Evolutionary conservation across 1,140 invertebrate species (phyloP), one percentile per base, ranked within the genome.

Genomic region (Drosophila pruinosa): DNA sequence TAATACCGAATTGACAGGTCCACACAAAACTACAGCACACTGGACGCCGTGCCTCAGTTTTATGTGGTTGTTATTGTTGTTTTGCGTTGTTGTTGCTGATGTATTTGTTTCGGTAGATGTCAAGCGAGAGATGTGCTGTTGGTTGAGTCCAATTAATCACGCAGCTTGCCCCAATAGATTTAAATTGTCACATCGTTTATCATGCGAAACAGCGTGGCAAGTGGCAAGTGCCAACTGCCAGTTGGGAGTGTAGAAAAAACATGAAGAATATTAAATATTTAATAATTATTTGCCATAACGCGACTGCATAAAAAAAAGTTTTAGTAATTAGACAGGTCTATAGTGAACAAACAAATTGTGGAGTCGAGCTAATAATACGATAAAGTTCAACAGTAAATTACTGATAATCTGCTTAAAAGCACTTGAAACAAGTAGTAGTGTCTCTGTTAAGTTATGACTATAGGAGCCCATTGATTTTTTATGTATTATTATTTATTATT

Each of bases 101-200:
- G 47, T 57, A 83, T 85, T 79, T 72, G 48, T 64, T 85, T 56
- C 26, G 65, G 50, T 39, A 57, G 21, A 59, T 81, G 73, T 82
- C 78, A 70, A 54, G 38, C 36, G 34, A 38, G 45, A 61, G 69
- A 54, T 61, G 62, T 43, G 59, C 43, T 34, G 72, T 24, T 73
- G 76, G 61, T 69, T 65, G 80, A 48, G 47, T 54, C 76, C 77
- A 85, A 85, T 85, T 85, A 86, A 85, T 85, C 81, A 85, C 58
- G 58, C 41, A 48, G 65, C 61, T 67, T 57, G 73, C 82, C 77
- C 81, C 81, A 77, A 85, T 85, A 81, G 81, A 86, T 86, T 85
- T 85, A 80, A 85, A 85, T 85, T 85, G 81, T 85, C 81, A 80
- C 77, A 80, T 85, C 81, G 77, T 85, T 85, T 86, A 83, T 85